A percentile compares a stretch with the other conserved stretches of the same genome.
These are phyloP conservation scores for Crotalus tigris DNA, from an alignment of 2,113 vertebrate genomes.

Conservation along the genomic window DNA sequence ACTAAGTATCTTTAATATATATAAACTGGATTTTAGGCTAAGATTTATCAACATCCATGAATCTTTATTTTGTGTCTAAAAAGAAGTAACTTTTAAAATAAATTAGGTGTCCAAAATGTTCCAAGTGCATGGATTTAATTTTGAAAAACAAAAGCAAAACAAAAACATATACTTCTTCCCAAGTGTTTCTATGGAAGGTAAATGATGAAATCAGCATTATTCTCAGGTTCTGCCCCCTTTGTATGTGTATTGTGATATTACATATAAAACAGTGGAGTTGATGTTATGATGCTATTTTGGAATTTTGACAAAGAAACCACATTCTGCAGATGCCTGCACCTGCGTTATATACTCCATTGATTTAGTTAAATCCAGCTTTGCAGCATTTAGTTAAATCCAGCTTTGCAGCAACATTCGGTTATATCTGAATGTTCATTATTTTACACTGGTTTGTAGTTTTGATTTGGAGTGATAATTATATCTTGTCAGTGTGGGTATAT, in stretches of 20 bases:
- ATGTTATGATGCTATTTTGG: background rate
- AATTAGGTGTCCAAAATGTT: too few relatives aligned
- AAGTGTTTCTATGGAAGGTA: background rate
- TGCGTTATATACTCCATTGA: background rate
- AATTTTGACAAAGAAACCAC: background rate
- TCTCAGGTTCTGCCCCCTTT: background rate
- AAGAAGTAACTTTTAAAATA: background rate
- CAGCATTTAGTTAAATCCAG: background rate
- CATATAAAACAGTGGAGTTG: background rate
- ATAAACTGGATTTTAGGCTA: background rate
- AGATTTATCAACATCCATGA: background rate
- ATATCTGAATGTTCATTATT: background rate
- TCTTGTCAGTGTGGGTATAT: background rate
- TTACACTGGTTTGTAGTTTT: background rate
- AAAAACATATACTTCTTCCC: background rate
- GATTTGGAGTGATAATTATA: background rate
- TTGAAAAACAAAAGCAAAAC: background rate
- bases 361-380: background rate
- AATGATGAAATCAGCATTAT: background rate
- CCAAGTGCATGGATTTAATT: background rate
- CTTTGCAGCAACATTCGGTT: background rate
- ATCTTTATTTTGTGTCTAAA: background rate
- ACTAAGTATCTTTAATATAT: background rate
- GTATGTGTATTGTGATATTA: background rate
- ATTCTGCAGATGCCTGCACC: background rate